Base-by-base conservation (phyloP, 1,140 invertebrate genomes). In the Papilio polytes region DNA sequence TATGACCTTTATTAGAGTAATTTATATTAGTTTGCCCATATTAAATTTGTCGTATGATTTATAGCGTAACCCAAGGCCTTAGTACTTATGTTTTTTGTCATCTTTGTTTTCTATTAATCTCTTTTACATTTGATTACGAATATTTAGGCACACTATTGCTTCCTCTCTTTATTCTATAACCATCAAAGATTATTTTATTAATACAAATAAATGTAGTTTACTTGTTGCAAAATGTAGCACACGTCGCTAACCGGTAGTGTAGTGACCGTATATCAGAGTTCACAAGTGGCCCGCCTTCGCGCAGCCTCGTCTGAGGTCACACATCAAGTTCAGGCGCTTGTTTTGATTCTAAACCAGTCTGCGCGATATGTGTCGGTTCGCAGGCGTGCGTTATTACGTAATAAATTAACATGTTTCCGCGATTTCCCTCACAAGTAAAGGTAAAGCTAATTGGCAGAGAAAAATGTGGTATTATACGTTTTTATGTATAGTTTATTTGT, bases 241-340 rank as follows among this genome's bases (percentile, higher is more conserved):
- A 59, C 31, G 76, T 78, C 56, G 48, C 48, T 78, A 78, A 78
- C 76, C 76, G 76, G 51, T 31, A 78, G 26, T 78, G 22, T 18
- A 53, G 48, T 78, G 76, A 78, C 76, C 76, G 76, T 78, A 78
- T 78, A 78, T 59, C 76, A 59, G 74, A 77, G 76, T 78, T 78
- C 82, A 86, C 80, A 86, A 87, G 86, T 86, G 83, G 86, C 80
- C 88, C 88, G 83, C 87, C 87, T 87, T 87, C 85, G 78, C 80
- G 74, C 81, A 80, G 84, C 87, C 87, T 89, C 80, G 74, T 44
- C 73, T 85, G 88, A 91, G 91, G 90, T 92, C 91, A 93, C 89
- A 90, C 86, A 90, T 89, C 91, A 92, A 92, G 91, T 92, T 92
- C 91, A 91, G 82, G 85, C 84, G 85, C 83, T 80, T 74, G 76